Evolutionary conservation across 2,888 invertebrate genomes (phyloP), one percentile per base, ranked within the genome.

Genomic region (Diarsia dahlii): DNA sequence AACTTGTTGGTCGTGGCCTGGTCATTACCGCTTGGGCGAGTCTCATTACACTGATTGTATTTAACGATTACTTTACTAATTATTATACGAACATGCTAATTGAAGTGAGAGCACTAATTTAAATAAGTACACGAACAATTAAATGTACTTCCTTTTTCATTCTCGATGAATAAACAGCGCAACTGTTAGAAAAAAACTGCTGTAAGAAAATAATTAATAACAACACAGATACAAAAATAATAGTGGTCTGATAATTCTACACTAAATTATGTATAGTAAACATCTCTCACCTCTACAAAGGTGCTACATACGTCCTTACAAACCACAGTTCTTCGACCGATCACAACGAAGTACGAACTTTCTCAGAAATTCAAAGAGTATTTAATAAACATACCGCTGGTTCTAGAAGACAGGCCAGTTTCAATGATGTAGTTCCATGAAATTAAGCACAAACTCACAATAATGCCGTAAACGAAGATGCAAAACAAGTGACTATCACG

Each of bases 1-100:
- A 84, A 80, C 71, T 67, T 60, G 72, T 62, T 68, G 66, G 75
- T 91, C 91, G 92, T 89, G 91, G 79, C 78, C 80, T 66, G 87
- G 84, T 87, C 89, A 91, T 91, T 91, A 90, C 83, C 90, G 89
- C 88, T 78, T 89, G 89, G 88, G 85, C 85, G 89, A 84, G 87
- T 83, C 88, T 91, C 89, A 91, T 92, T 91, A 89, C 88, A 82
- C 80, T 88, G 84, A 89, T 89, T 88, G 85, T 82, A 84, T 74
- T 72, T 62, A 58, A 54, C 6, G 67, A 74, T 74, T 80, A 50
- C 82, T 74, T 84, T 84, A 60, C 46, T 70, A 79, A 84, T 76
- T 74, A 76, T 70, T 62, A 58, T 74, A 52, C 13, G 15, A 71
- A 70, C 56, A 56, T 50, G 58, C 18, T 71, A 63, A 74, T 58